Evolutionary conservation across 2,113 vertebrate genomes (phyloP), one percentile per base, ranked within the genome.

Genomic region (Herpailurus yagouaroundi): DNA sequence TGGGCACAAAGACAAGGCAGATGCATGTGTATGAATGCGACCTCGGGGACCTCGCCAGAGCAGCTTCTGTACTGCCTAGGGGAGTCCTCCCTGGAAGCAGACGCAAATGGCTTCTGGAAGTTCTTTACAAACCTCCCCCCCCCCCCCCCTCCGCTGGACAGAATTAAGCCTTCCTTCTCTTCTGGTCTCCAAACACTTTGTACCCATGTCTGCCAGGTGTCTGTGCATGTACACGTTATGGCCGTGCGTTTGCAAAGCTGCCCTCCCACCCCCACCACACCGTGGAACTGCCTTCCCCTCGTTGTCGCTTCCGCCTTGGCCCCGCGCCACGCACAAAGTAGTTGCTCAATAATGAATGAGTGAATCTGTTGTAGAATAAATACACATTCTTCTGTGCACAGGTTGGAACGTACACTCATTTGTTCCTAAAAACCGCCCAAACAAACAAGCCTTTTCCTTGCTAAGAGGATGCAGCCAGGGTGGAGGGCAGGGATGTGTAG

Each of bases 301-400:
- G n/a, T 63, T 23, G 6, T 10, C 71, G 74, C 77, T 76, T 89
- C 25, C 0, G 10, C 18, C 50, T 64, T 85, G 94, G 83, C 79
- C 36, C 38, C 0, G 0, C 0, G 68, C 94, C 91, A 31, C 0
- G 38, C 57, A 52, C 91, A 88, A 76, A 97, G 64, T 91, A 84
- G 81, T 7, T 94, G 48, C 71, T 97, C 84, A 97, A 66, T 97
- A 95, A 95, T 94, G 97, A 94, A 96, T 88, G 94, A 88, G 73
- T 12, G 73, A 92, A 18, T 90, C 80, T 95, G 88, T 73, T 77
- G 50, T 57, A 93, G 86, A 85, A 81, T 57, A 92, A 92, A 97
- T 69, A 41, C 21, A 63, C 81, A 8, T 63, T 85, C 64, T 86
- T 93, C 94, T 50, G 0, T 45, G 36, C 50, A 71, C 76, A 69